phyloP scores from a whole-genome alignment of 2,888 invertebrate genomes.

The Oscheius sp. region DNA sequence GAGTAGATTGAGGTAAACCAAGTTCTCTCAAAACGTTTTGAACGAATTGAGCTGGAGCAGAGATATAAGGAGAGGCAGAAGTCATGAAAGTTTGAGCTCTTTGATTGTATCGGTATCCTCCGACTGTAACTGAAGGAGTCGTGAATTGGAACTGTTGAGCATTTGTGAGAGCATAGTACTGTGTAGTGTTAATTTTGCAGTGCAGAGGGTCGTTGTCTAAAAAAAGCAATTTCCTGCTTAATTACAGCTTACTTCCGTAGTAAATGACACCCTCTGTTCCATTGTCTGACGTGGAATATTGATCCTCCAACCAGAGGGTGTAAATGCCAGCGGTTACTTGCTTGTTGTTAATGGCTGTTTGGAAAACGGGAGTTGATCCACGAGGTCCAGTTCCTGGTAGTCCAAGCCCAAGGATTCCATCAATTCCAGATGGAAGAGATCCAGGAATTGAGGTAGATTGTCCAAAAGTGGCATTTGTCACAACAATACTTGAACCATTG shows the following conservation, averaged over 20 bases:
- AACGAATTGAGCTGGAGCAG: constrained; percentile 20
- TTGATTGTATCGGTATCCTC: constrained; percentile 3
- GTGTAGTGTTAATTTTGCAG: background rate
- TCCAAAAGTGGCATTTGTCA: constrained; percentile 20
- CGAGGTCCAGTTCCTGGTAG: background rate
- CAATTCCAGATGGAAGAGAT: background rate
- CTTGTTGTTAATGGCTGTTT: background rate
- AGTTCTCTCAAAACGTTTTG: background rate
- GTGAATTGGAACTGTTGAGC: constrained; percentile 23
- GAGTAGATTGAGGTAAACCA: constrained; percentile 1
- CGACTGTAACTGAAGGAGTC: background rate
- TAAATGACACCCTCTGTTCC: constrained; percentile 30
- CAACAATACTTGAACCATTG: background rate
- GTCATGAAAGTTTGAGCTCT: constrained; percentile 24
- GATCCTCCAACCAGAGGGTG: constrained; percentile 27
- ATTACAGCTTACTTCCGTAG: constrained; percentile 24
- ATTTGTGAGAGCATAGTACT: background rate
- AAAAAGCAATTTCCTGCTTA: background rate
- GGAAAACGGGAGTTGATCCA: constrained; percentile 3
- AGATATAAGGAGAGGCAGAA: constrained; percentile 26
- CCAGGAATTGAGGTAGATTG: background rate
- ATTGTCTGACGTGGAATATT: constrained; percentile 19
- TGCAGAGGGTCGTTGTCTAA: constrained; percentile 24
- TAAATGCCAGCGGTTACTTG: constrained; percentile 2
- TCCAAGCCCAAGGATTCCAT: constrained; percentile 23